Base-by-base conservation (phyloP, 2,888 invertebrate species). In the Drosophila austrosaltans region DNA sequence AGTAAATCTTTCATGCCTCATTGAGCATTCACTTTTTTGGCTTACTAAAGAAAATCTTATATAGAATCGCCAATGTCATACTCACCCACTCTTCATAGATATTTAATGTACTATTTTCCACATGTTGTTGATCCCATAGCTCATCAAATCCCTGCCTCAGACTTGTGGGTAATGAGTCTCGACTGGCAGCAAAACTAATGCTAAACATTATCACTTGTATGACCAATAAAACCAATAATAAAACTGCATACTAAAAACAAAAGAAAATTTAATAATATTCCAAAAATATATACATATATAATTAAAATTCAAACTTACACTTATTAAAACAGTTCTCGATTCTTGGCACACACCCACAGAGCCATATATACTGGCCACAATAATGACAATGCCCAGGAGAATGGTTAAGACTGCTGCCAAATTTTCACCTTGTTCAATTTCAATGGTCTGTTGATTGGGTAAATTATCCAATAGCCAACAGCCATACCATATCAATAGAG, bases 31-130 rank as follows among this genome's bases (percentile, higher is more conserved):
- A 36, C 36, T 8, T 36, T 16, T 16, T 36, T 10, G 1, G 36
- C 20, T 7, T 8, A 48, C 10, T 20, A 20, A 8, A 25, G 10
- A 48, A 48, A 48, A 2, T 8, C 36, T 2, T 8, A 25, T 25
- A 48, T 48, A 48, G 7, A 22, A 10, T 3, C 2, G 10, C 0
- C 8, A 25, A 22, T 61, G 30, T 16, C 16, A n/a, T 25, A 44
- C 86, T 78, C 59, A 91, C 91, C 91, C 91, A 90, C 64, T 89
- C 81, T 61, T 91, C 91, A 42, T 91, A 91, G 0, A 57, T 63
- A 12, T 77, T 76, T 2, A 91, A 64, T 0, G 84, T 81, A 61
- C 81, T 80, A 56, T 87, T 88, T 20, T 59, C 66, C 3, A 69
- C 68, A 39, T 78, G 58, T 12, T 72, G 66, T 1, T 28, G 36